Evolutionary conservation across 2,113 vertebrate species (phyloP), one percentile per base, ranked within the genome.

Genomic region (Lates calcarifer): DNA sequence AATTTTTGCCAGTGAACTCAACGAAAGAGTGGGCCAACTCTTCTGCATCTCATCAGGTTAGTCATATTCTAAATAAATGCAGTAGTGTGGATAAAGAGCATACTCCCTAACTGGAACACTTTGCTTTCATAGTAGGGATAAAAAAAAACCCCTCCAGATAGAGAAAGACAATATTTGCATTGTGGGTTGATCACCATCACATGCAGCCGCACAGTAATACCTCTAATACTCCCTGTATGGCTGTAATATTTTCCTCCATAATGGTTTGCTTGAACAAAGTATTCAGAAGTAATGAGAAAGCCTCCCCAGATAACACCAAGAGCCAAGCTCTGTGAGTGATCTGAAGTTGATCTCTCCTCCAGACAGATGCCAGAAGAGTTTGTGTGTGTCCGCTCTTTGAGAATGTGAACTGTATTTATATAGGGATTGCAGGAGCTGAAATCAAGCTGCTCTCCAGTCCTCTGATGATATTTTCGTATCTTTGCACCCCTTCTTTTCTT

Each of bases 391-490:
- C 3, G 53, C 47, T 18, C 5, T 61, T 29, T 51, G 35, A 79
- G 79, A 81, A 71, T 67, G 86, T 69, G 83, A 66, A n/a, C 72
- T 60, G 61, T 88, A 76, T 92, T 91, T 88, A 79, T 77, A 72
- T 43, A 65, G 85, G 83, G 73, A 83, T 75, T 74, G 71, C 37
- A 49, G 58, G 55, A 87, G 77, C 70, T 71, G 58, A 89, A 83
- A 73, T 82, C 68, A 82, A 82, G 84, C 89, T 86, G 76, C 76
- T 86, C 69, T 80, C 56, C 86, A 69, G 62, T 61, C 62, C 69
- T 84, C 87, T 90, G 82, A 87, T 92, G 85, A 87, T 92, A 81
- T 89, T 89, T 91, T 83, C 75, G 86, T 71, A 63, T 84, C 75
- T 73, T 64, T 75, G 64, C 75, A 65, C 81, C 77, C 62, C 53